Evolutionary conservation across 2,113 vertebrate genomes (phyloP).

Genomic region (Callionymus lyra): DNA sequence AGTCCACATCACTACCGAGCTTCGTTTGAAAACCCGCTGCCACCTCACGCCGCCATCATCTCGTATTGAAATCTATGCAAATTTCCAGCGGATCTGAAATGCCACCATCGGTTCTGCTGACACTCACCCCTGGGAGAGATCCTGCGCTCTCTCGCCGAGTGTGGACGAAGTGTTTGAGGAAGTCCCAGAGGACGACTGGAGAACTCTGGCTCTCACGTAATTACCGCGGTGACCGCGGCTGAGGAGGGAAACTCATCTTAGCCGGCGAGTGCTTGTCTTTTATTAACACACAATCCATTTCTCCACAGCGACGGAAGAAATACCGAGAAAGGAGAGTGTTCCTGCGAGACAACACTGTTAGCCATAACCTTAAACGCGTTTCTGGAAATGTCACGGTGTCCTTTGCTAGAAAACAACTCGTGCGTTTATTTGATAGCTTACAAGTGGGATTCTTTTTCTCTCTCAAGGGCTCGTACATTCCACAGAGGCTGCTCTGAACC

Average conservation of each 20-base stretch:
- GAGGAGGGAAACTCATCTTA: conserved; percentile 1
- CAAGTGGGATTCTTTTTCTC: too few relatives aligned
- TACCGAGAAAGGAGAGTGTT: too few relatives aligned
- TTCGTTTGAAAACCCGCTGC: conserved; percentile 2
- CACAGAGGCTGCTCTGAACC: too few relatives aligned
- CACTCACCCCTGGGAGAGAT: conserved; percentile 18
- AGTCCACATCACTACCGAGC: conserved; percentile 14
- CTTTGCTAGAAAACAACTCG: too few relatives aligned
- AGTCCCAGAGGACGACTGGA: conserved; percentile 19
- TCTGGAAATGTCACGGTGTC: too few relatives aligned
- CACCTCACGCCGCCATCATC: neutral
- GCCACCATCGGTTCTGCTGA: conserved; percentile 18
- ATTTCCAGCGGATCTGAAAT: conserved; percentile 39
- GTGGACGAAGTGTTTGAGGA: conserved; percentile 23
- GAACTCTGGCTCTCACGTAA: conserved; percentile 16
- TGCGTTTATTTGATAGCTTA: too few relatives aligned
- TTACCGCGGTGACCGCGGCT: conserved; percentile 15
- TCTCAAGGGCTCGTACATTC: too few relatives aligned
- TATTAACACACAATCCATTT: too few relatives aligned
- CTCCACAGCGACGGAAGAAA: too few relatives aligned
- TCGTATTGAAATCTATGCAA: conserved; percentile 37
- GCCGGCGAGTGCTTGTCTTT: conserved; percentile 6
- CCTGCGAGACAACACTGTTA: too few relatives aligned
- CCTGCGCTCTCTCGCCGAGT: conserved; percentile 11
- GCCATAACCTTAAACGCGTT: too few relatives aligned